A percentile compares a stretch with the other conserved stretches of the same genome.
phyloP scores from a whole-genome alignment of 2,797 vertebrate genomes.

The Parauchenoglanis punctatus region DNA sequence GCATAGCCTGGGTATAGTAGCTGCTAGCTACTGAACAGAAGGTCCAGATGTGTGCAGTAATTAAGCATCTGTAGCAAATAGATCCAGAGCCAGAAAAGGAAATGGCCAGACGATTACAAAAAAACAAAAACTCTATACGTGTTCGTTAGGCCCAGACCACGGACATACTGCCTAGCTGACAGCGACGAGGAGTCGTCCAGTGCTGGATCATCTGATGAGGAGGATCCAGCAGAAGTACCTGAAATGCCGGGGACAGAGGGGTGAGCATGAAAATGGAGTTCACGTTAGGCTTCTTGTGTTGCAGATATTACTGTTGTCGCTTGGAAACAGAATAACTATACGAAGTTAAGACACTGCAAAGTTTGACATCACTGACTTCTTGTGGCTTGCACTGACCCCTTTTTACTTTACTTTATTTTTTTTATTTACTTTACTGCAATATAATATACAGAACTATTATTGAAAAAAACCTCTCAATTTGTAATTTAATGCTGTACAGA shows the following conservation, averaged over 20 bases:
- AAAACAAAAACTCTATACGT: not conserved
- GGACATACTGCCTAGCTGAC: conserved; percentile 93
- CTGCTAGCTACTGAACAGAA: not conserved
- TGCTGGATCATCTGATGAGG: conserved; percentile 97
- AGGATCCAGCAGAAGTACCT: conserved; percentile 86
- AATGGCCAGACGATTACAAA: conserved; percentile 6
- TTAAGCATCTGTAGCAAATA: not conserved
- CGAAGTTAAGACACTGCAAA: too few relatives aligned
- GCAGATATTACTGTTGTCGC: not conserved
- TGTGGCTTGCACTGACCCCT: not conserved
- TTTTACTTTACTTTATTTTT: not conserved
- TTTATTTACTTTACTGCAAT: not conserved
- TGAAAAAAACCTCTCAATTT: not conserved
- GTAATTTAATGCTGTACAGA: not conserved
- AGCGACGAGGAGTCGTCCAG: conserved; percentile 98
- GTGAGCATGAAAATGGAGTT: conserved; percentile 71
- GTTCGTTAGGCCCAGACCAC: conserved; percentile 83
- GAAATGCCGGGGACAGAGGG: conserved; percentile 83
- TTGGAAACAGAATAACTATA: not conserved
- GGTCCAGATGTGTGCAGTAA: conserved; percentile 10
- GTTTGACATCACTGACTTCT: not conserved
- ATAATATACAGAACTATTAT: not conserved
- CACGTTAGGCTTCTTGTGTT: not conserved
- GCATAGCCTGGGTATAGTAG: not conserved
- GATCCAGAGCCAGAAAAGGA: conserved; percentile 2